These are phyloP conservation scores for Falco punctatus DNA, from an alignment of 2,113 vertebrate species.

Conservation along the genomic window DNA sequence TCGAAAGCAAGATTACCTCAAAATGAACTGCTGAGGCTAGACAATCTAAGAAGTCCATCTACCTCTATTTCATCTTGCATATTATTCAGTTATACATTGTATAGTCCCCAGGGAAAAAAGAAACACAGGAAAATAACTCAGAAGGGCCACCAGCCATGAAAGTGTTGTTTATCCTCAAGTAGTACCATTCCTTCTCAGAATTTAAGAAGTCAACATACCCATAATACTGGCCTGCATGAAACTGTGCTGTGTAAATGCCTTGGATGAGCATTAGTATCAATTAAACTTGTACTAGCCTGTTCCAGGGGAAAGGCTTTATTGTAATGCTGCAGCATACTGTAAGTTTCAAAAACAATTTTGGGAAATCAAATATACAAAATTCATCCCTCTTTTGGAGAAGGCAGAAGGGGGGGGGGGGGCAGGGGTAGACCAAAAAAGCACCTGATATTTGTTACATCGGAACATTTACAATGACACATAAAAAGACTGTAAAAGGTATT, in stretches of 20 bases:
- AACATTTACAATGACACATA: conserved; percentile 29
- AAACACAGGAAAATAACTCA: not conserved
- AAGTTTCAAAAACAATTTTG: not conserved
- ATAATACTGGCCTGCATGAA: not conserved
- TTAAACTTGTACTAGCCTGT: not conserved
- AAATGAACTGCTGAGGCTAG: conserved; percentile 11
- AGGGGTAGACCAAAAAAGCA: not conserved
- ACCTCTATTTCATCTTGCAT: conserved; percentile 22
- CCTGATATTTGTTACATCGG: conserved; percentile 17
- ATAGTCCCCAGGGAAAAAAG: conserved; percentile 9
- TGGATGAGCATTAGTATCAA: not conserved
- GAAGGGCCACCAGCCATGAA: not conserved
- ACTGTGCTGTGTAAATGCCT: not conserved
- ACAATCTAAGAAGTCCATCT: conserved; percentile 43
- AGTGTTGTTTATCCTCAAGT: not conserved
- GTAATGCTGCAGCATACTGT: not conserved
- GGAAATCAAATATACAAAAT: conserved; percentile 54
- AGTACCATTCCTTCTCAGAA: not conserved
- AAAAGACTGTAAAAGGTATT: conserved; percentile 49
- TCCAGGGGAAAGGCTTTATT: conserved; percentile 64
- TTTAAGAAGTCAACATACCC: not conserved
- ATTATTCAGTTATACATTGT: not conserved
- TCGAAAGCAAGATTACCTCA: conserved; percentile 25
- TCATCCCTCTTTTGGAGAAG: not conserved
- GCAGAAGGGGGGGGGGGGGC: not conserved